Percentiles rank a stretch among this genome's conserved stretches.
Evolutionary conservation across 2,888 invertebrate genomes (phyloP).

Genomic region (Stenotaenia linearis): DNA sequence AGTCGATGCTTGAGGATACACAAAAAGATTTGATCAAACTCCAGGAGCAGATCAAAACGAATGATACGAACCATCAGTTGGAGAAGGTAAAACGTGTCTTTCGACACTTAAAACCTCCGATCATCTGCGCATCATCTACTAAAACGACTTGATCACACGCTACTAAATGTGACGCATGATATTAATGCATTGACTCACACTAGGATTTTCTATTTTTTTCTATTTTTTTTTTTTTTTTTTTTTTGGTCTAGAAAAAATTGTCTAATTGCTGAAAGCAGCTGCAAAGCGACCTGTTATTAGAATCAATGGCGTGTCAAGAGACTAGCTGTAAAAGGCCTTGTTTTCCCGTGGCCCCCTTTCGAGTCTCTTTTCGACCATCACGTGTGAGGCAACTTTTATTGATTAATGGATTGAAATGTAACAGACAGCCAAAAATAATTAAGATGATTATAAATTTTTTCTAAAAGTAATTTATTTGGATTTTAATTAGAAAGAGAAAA

Average conservation of each 20-base stretch:
- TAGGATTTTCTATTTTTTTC: no score
- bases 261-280: neutral
- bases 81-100: conserved; percentile 36
- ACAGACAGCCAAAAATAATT: neutral
- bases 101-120: neutral
- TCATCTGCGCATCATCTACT: neutral
- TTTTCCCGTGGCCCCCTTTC: neutral
- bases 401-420: neutral
- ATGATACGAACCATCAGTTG: neutral
- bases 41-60: conserved; percentile 41
- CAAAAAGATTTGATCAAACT: conserved; percentile 45
- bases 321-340: neutral
- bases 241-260: neutral
- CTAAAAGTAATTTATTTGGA: no score
- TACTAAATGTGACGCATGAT: neutral
- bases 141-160: neutral
- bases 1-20: conserved; percentile 46
- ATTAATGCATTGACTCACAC: neutral
- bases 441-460: neutral
- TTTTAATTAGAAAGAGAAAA: no score
- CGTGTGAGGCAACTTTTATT: neutral
- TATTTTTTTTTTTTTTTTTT: no score
- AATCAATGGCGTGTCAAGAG: conserved; percentile 15
- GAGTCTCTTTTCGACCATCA: neutral
- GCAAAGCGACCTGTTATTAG: conserved; percentile 1